Conservation (phyloP, 2,888 invertebrate genomes). For the Lithodes maja region DNA sequence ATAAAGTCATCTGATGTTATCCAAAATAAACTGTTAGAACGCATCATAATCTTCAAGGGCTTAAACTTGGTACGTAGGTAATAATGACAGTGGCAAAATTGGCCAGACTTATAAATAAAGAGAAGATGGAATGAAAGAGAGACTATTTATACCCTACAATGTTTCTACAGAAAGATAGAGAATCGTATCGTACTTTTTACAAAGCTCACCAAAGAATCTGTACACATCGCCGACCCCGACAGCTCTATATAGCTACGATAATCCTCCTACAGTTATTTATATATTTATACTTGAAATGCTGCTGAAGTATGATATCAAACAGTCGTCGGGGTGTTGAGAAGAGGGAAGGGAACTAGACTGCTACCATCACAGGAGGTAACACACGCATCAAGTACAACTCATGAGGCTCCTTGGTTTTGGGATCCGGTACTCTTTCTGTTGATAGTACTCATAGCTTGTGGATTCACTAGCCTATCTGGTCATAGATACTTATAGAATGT, state of each 20-base stretch:
- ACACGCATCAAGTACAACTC: constrained; percentile 1
- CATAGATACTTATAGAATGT: too few relatives aligned
- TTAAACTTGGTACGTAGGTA: too few relatives aligned
- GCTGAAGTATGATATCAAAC: constrained; percentile 17
- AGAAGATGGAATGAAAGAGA: not conserved
- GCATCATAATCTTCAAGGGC: too few relatives aligned
- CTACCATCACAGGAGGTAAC: constrained; percentile 16
- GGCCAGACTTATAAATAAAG: not conserved
- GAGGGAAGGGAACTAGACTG: not conserved
- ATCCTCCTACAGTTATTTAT: constrained; percentile 2
- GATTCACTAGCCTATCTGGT: too few relatives aligned
- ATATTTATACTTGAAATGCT: constrained; percentile 20
- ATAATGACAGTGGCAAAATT: too few relatives aligned
- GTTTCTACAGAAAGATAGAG: not conserved
- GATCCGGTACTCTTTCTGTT: constrained; percentile 19
- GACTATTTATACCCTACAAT: constrained; percentile 5
- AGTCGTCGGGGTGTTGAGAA: constrained; percentile 1
- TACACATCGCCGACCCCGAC: not conserved
- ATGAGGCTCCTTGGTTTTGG: not conserved
- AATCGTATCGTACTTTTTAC: constrained; percentile 13
- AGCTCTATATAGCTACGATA: not conserved
- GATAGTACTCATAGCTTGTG: not conserved
- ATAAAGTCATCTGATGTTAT: too few relatives aligned
- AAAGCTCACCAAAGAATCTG: not conserved
- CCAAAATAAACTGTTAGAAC: too few relatives aligned